Percentiles rank a stretch among this genome's conserved stretches.
These are phyloP conservation scores for Delia radicum DNA, from an alignment of 1,140 invertebrate genomes.

Conservation along the genomic window DNA sequence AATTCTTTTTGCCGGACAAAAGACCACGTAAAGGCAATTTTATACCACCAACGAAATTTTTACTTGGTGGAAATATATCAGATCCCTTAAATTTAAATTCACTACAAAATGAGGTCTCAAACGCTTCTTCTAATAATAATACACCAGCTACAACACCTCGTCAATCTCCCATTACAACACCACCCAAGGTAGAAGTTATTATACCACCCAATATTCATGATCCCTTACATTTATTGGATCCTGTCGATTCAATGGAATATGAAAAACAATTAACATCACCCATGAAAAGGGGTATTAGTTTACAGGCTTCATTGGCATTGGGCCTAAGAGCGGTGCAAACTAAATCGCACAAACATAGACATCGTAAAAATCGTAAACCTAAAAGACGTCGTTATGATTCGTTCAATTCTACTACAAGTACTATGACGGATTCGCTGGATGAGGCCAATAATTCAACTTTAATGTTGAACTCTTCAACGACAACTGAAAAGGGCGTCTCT, in stretches of 20 bases:
- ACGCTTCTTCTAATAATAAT: constrained; percentile 82
- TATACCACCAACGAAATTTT: constrained; percentile 88
- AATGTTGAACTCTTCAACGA: constrained; percentile 27
- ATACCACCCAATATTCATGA: constrained; percentile 91
- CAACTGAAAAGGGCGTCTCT: constrained; percentile 28
- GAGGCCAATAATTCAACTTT: constrained; percentile 33
- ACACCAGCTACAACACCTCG: constrained; percentile 86
- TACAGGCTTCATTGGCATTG: constrained; percentile 25
- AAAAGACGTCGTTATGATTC: constrained; percentile 34
- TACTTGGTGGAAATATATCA: constrained; percentile 91
- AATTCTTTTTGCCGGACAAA: constrained; percentile 66
- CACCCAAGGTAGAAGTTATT: constrained; percentile 83
- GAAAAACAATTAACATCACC: constrained; percentile 66
- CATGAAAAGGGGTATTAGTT: constrained; percentile 40
- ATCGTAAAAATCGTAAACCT: constrained; percentile 52
- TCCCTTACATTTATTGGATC: constrained; percentile 82
- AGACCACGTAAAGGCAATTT: constrained; percentile 70
- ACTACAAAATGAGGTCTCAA: constrained; percentile 84
- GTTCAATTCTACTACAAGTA: constrained; percentile 20
- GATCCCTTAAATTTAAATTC: constrained; percentile 94
- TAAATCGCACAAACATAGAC: constrained; percentile 42
- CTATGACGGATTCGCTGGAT: constrained; percentile 24
- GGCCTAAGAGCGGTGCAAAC: constrained; percentile 18
- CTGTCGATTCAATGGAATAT: constrained; percentile 78
- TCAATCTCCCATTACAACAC: constrained; percentile 80